Evolutionary conservation across 1,140 invertebrate species (phyloP).

Genomic region (Berghia stephanieae): DNA sequence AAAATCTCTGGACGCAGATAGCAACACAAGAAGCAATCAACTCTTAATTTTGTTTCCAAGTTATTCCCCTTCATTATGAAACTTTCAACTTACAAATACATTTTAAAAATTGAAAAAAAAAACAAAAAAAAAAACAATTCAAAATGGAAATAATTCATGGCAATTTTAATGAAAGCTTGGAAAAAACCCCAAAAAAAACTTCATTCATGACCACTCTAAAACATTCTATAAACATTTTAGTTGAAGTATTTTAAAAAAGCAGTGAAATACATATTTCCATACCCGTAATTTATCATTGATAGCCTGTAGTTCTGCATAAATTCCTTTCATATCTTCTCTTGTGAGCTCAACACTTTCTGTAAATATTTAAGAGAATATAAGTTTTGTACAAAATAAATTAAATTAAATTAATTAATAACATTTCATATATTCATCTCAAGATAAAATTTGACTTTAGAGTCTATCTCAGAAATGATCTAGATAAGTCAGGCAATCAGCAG

Average conservation of each 20-base stretch:
- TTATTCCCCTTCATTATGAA: too few species aligned
- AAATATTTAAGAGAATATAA: slow-evolving; percentile 28
- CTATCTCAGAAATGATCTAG: background rate
- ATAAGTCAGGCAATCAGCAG: too few species aligned
- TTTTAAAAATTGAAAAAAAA: background rate
- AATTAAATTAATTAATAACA: background rate
- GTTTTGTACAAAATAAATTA: background rate
- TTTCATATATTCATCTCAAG: background rate
- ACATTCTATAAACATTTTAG: too few species aligned
- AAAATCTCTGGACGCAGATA: background rate
- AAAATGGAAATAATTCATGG: background rate
- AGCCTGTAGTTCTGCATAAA: slow-evolving; percentile 59
- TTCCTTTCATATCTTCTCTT: slow-evolving; percentile 51
- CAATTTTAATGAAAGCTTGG: too few species aligned
- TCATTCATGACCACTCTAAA: too few species aligned
- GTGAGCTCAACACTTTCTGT: slow-evolving; percentile 30
- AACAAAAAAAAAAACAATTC: background rate
- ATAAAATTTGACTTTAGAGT: background rate
- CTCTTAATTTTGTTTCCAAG: too few species aligned
- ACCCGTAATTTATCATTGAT: slow-evolving; percentile 62
- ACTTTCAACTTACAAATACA: background rate
- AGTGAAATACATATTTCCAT: slow-evolving; percentile 16
- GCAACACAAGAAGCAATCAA: background rate
- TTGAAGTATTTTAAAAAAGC: background rate
- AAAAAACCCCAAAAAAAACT: too few species aligned